Base-by-base conservation (phyloP, 2,113 vertebrate species). In the Arothron firmamentum region DNA sequence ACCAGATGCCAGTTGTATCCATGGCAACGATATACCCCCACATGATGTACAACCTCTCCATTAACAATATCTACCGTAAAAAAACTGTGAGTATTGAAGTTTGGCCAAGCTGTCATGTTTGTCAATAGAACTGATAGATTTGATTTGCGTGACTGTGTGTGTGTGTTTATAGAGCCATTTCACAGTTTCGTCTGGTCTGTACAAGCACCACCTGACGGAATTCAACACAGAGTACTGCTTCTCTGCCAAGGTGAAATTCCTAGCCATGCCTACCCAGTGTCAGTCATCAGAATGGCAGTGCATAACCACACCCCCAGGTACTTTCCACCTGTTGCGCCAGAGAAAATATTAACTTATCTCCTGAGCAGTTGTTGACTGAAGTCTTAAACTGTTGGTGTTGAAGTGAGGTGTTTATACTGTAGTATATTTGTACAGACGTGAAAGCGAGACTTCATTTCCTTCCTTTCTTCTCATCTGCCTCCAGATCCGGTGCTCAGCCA, bases 41-140 rank as follows among this genome's bases (percentile, higher is more conserved):
- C 8, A 86, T 94, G 75, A 86, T 78, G 42, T 97, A 94, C 74
- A 90, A 92, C 0, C 83, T 98, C 51, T 92, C 89, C 7, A 21
- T 96, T 11, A 74, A 80, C 66, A 90, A 92, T 31, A 80, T 55
- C 55, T 85, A 56, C 21, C 89, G 72, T 1, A 79, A 85, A 31
- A 79, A 81, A 58, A 83, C 10, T 75, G 94, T 97, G 74, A 88
- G 92, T 69, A 18, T 2, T 47, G 31, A n/a, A 49, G 59, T n/a
- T 34, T n/a, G 31, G 38, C 28, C 6, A 47, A 2, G 21, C 23
- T 28, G n/a, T 47, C 6, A 45, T 45, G 15, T 38, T 53, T 16
- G 14, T 0, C 16, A 17, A 16, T 18, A 59, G 4, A 50, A 20
- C 14, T 51, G 50, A 17, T 21, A 57, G 20, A 75, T 59, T 28